Evolutionary conservation across 2,113 vertebrate genomes (phyloP).

Genomic region (Nyctereutes procyonoides): DNA sequence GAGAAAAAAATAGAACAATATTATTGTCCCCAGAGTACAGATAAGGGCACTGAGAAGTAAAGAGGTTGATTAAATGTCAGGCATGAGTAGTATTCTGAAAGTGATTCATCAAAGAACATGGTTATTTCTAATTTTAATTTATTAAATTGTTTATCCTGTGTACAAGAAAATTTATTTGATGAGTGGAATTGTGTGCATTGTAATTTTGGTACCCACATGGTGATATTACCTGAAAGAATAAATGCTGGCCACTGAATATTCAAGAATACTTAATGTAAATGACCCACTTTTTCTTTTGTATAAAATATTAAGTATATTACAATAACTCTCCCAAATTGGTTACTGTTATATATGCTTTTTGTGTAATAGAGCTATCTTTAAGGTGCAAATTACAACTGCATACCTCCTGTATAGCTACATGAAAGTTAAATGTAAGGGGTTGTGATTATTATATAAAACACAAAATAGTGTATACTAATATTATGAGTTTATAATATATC

Average conservation of each 20-base stretch:
- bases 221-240: neutral
- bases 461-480: neutral
- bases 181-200: neutral
- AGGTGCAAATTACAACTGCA: neutral
- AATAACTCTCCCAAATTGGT: neutral
- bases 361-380: neutral
- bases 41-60: neutral
- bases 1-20: neutral
- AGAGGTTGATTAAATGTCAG: neutral
- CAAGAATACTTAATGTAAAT: constrained; percentile 18
- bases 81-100: neutral
- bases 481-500: neutral
- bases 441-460: neutral
- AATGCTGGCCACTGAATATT: neutral
- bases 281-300: neutral
- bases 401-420: neutral
- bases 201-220: neutral
- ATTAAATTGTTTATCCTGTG: neutral
- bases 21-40: neutral
- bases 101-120: neutral
- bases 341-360: neutral
- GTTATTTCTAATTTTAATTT: constrained; percentile 49
- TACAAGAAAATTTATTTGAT: constrained; percentile 17
- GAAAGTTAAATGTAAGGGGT: neutral
- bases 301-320: neutral